Evolutionary conservation across 2,113 vertebrate genomes (phyloP).

Genomic region (Plotosus lineatus): DNA sequence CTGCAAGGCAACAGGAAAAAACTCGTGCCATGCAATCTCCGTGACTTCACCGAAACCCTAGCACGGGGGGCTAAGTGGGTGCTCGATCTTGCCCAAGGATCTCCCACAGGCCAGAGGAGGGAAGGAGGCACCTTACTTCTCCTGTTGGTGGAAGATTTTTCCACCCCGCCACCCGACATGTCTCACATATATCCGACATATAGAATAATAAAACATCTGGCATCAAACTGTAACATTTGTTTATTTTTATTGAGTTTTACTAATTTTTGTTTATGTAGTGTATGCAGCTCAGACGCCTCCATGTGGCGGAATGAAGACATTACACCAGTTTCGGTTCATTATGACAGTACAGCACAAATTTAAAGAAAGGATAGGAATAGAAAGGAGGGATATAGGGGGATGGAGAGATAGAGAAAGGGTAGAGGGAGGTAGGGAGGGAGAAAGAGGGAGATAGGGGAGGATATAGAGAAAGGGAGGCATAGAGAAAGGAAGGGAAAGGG

Average conservation of each 20-base stretch:
- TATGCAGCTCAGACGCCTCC: neutral
- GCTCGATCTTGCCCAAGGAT: too few species aligned
- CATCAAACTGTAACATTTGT: too few species aligned
- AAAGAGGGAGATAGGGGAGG: too few species aligned
- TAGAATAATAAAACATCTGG: neutral
- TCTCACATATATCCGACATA: too few species aligned
- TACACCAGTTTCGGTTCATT: neutral
- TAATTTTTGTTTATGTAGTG: neutral
- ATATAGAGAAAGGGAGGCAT: neutral
- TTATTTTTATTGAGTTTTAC: neutral
- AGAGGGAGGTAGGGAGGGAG: neutral
- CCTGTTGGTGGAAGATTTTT: too few species aligned
- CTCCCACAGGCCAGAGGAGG: too few species aligned
- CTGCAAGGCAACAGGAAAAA: too few species aligned
- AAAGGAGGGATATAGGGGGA: neutral
- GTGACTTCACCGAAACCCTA: too few species aligned
- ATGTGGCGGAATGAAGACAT: conserved; percentile 14
- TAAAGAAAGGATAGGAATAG: neutral
- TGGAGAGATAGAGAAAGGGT: neutral
- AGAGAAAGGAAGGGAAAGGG: neutral
- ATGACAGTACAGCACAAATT: neutral
- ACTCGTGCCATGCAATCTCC: too few species aligned
- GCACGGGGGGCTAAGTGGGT: too few species aligned
- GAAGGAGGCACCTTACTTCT: too few species aligned
- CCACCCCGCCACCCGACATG: too few species aligned